phyloP scores from a whole-genome alignment of 2,888 invertebrate species.

The Macrophya annulata region DNA sequence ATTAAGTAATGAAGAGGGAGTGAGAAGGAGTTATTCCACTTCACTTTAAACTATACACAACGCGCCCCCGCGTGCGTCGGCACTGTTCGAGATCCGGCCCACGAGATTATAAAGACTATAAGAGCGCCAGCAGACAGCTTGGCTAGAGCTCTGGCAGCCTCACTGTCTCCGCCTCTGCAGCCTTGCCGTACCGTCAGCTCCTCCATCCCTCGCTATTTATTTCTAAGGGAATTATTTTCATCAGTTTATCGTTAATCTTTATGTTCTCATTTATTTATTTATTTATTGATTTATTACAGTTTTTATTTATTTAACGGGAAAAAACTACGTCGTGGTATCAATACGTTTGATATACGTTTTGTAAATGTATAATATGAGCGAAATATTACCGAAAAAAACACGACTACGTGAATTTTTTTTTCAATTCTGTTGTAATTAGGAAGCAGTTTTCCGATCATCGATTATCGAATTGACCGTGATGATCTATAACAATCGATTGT shows the following conservation, averaged over 20 bases:
- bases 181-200: slow-evolving; percentile 27
- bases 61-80: slow-evolving; percentile 44
- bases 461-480: background rate
- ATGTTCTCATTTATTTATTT: background rate
- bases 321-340: background rate
- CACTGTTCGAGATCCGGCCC: slow-evolving; percentile 67
- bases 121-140: slow-evolving; percentile 76
- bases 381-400: background rate
- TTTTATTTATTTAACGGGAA: background rate
- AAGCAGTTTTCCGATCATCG: background rate
- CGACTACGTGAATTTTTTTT: background rate
- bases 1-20: background rate
- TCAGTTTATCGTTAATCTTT: background rate
- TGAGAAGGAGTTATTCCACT: background rate
- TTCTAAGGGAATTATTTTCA: background rate
- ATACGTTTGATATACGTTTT: background rate
- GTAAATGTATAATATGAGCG: background rate
- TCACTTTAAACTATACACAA: background rate
- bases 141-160: slow-evolving; percentile 75
- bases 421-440: background rate
- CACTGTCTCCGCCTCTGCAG: slow-evolving; percentile 66
- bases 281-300: background rate
- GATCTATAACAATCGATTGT: slow-evolving; percentile 8
- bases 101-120: slow-evolving; percentile 70
- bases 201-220: slow-evolving; percentile 39